Evolutionary conservation across 92 coral and sea anemone genomes (phyloP).

Genomic region (Palythoa grandis): DNA sequence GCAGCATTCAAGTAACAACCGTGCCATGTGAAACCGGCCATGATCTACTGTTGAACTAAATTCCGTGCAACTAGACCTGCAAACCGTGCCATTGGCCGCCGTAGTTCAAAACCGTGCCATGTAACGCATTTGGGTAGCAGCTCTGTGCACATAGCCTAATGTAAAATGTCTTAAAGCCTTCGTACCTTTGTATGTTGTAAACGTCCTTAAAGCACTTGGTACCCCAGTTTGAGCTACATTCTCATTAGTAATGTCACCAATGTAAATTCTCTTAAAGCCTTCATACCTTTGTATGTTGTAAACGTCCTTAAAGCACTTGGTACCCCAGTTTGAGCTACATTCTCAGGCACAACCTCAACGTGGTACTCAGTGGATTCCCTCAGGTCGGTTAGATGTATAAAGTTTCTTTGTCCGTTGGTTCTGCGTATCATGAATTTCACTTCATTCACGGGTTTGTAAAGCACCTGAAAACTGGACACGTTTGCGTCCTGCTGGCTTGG

Average conservation of each 20-base stretch:
- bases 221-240: neutral
- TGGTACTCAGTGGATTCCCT: constrained; percentile 2
- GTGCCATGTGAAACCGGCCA: neutral
- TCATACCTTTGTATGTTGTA: constrained; percentile 17
- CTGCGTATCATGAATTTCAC: neutral
- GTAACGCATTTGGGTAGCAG: neutral
- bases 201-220: neutral
- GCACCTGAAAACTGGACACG: constrained; percentile 16
- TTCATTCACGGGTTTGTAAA: constrained; percentile 2
- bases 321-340: neutral
- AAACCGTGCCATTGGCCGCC: neutral
- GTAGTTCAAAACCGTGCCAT: neutral
- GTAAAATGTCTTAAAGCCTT: neutral
- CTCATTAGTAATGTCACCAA: too few species aligned
- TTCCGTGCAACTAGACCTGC: neutral
- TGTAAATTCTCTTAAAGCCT: too few species aligned
- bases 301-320: neutral
- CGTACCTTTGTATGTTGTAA: constrained; percentile 5
- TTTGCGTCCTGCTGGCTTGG: neutral
- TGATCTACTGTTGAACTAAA: neutral
- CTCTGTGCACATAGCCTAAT: neutral
- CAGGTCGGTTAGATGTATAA: constrained; percentile 6
- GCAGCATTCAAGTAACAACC: neutral
- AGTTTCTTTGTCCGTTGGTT: neutral
- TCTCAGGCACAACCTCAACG: constrained; percentile 15